Percentiles rank a stretch among this genome's conserved stretches.
Conservation (phyloP, 1,140 invertebrate species). For the Eueides isabella region DNA sequence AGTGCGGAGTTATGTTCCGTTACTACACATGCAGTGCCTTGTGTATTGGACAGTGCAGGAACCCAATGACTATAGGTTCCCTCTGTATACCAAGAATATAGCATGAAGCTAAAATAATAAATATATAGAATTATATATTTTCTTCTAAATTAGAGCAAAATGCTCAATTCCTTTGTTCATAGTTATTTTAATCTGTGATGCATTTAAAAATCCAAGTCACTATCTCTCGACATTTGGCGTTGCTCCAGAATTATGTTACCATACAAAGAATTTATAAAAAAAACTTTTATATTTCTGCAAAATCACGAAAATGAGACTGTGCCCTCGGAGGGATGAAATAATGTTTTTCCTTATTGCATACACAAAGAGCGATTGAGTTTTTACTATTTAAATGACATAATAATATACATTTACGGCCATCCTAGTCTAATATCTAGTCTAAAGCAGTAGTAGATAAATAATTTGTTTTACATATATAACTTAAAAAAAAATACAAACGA, state of each 20-base stretch:
- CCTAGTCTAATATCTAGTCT: no score
- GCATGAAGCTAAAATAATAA: neutral
- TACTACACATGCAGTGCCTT: no score
- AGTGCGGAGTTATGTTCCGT: no score
- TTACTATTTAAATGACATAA: no score
- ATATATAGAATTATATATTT: neutral
- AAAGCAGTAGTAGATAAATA: no score
- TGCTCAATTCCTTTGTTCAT: conserved; percentile 7
- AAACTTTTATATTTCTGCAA: neutral
- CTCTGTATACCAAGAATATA: no score
- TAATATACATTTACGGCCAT: no score
- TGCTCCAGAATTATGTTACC: conserved; percentile 14
- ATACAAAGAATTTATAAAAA: conserved; percentile 16
- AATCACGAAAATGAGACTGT: conserved; percentile 6
- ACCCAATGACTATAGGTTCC: no score
- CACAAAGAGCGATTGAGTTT: no score
- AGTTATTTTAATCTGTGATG: conserved; percentile 26
- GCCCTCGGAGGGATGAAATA: neutral
- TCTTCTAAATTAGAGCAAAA: neutral
- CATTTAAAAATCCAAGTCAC: conserved; percentile 29
- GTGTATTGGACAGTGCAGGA: no score
- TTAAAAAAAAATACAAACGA: no score
- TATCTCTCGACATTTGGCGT: conserved; percentile 10
- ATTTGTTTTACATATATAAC: no score
- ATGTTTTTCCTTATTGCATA: neutral